A percentile compares a stretch with the other conserved stretches of the same genome.
phyloP scores from a whole-genome alignment of 2,888 invertebrate genomes.

The Noctua pronuba region DNA sequence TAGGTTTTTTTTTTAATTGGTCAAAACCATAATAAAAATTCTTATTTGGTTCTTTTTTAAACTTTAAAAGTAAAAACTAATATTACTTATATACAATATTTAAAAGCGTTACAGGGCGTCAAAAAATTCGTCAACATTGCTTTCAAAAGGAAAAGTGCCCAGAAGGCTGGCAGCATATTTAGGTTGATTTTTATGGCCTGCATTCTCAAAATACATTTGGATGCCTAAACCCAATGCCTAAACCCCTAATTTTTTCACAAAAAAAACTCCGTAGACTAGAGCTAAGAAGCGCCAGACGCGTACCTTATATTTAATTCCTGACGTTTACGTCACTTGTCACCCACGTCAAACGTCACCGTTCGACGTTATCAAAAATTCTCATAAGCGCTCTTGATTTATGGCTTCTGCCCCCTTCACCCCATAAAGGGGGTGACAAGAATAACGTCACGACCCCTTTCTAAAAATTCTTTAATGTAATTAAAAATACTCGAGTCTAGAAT shows the following conservation, averaged over 20 bases:
- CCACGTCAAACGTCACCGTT: slow-evolving; percentile 61
- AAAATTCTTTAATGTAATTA: slow-evolving; percentile 75
- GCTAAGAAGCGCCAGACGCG: slow-evolving; percentile 13
- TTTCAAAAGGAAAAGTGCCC: too few species aligned
- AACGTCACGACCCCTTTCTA: slow-evolving; percentile 61
- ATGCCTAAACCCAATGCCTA: neutral
- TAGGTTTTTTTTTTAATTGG: too few species aligned
- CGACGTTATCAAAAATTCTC: slow-evolving; percentile 66
- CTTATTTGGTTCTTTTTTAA: too few species aligned
- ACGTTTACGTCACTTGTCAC: slow-evolving; percentile 27
- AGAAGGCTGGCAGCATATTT: too few species aligned
- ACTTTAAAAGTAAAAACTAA: too few species aligned
- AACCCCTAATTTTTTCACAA: neutral
- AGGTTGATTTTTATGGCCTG: neutral
- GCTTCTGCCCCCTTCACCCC: slow-evolving; percentile 46
- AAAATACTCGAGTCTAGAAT: slow-evolving; percentile 67
- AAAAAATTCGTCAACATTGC: too few species aligned
- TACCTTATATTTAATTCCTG: slow-evolving; percentile 34
- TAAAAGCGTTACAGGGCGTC: too few species aligned
- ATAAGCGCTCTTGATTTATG: slow-evolving; percentile 72
- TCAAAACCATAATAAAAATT: too few species aligned
- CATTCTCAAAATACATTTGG: neutral
- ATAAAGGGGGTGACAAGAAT: slow-evolving; percentile 49
- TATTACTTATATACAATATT: too few species aligned
- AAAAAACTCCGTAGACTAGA: slow-evolving; percentile 5